phyloP scores from a whole-genome alignment of 2,888 invertebrate genomes.

The Unio delphinus region DNA sequence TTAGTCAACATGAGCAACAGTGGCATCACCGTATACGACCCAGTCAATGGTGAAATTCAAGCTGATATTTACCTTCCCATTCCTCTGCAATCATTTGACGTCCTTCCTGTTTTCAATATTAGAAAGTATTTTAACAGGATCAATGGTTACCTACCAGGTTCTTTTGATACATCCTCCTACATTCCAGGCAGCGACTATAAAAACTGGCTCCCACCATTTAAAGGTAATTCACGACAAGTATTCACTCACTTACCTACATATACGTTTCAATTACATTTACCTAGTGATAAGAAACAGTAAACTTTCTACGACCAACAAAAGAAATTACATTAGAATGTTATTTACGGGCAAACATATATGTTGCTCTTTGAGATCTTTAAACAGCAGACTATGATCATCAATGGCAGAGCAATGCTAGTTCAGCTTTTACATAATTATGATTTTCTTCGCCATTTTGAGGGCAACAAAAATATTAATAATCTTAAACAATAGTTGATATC shows the following conservation, averaged over 20 bases:
- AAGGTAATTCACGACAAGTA: conserved; percentile 75
- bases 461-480: too few species aligned
- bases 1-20: conserved; percentile 14
- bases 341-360: too few species aligned
- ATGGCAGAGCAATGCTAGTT: too few species aligned
- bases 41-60: conserved; percentile 41
- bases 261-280: background rate
- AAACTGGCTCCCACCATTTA: conserved; percentile 89
- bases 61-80: conserved; percentile 33
- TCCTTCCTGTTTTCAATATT: conserved; percentile 22
- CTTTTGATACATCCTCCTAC: conserved; percentile 68
- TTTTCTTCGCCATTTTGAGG: too few species aligned
- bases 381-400: too few species aligned
- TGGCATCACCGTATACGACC: conserved; percentile 35
- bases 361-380: too few species aligned
- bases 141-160: conserved; percentile 18
- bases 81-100: conserved; percentile 30
- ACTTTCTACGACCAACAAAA: too few species aligned
- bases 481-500: too few species aligned
- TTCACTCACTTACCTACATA: background rate
- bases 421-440: too few species aligned
- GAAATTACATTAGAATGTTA: too few species aligned
- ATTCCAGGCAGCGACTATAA: conserved; percentile 81
- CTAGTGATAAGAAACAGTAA: too few species aligned
- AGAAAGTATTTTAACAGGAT: conserved; percentile 23